Base-by-base conservation (phyloP, 2,888 invertebrate genomes). In the Parthenolecanium corni region DNA sequence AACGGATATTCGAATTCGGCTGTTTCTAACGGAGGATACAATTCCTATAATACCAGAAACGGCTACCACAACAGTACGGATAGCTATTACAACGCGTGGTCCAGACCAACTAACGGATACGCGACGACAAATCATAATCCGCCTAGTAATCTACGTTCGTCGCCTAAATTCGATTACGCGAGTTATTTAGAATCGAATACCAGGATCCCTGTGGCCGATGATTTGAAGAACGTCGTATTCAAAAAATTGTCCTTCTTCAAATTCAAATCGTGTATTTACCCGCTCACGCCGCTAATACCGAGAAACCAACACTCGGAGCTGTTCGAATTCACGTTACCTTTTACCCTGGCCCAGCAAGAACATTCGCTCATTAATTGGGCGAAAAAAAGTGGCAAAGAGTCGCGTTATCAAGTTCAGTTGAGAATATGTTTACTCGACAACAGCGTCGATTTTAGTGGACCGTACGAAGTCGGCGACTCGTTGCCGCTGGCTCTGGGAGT, bases 191-290 rank as follows among this genome's bases (percentile, higher is more conserved):
- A 11, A 18, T 23, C 46, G 16, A 24, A 20, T n/a, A 16, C 21
- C 14, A 5, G 12, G 6, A 20, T 36, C 14, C 38, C 31, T 9
- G 54, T 38, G 4, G 18, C 20, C n/a, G 16, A 54, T 3, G 14
- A 51, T 3, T 9, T 61, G 14, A 23, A 24, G 1, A 3, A 40
- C 5, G 11, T 51, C 11, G 16, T 49, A 2, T 61, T 61, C 20
- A 61, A 51, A 21, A 51, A 23, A 24, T 23, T 61, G 24, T 36
- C 61, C 5, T 61, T 61, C 23, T 61, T 38, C 42, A 49, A 61
- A 38, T 61, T 21, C 24, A 31, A 61, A 21, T 38, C 11, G 2
- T 31, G 36, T n/a, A 21, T 61, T 16, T 16, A 38, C 11, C 14
- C 51, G 2, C 21, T 51, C 2, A 51, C 47, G 18, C 21, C 51